Evolutionary conservation across 1,140 invertebrate species (phyloP).

Genomic region (Paramacrobiotus metropolitanus): DNA sequence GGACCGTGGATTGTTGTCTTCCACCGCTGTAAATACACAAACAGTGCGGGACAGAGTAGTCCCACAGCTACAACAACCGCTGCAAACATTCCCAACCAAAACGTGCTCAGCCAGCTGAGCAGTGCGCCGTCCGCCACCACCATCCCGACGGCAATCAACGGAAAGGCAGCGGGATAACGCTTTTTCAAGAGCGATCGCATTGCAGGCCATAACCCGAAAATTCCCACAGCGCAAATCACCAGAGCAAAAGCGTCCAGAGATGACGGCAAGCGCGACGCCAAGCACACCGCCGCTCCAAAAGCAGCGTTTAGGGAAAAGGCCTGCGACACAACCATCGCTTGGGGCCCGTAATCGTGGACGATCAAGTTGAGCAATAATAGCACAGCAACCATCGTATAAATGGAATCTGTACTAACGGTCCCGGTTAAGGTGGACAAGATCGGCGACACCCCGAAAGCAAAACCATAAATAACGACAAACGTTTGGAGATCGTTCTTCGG

Average conservation of each 20-base stretch:
- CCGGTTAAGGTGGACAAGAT: slow-evolving; percentile 80
- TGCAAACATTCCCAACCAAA: slow-evolving; percentile 25
- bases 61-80: slow-evolving; percentile 16
- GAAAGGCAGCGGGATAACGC: slow-evolving; percentile 13
- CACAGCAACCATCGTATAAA: slow-evolving; percentile 64
- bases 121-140: slow-evolving; percentile 14
- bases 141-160: slow-evolving; percentile 7
- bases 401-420: slow-evolving; percentile 85
- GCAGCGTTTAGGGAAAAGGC: slow-evolving; percentile 63
- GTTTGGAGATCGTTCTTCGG: not conserved
- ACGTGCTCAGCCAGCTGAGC: slow-evolving; percentile 14
- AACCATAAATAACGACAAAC: slow-evolving; percentile 23
- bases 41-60: slow-evolving; percentile 14
- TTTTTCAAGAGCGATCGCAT: slow-evolving; percentile 35
- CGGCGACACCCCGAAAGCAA: slow-evolving; percentile 63
- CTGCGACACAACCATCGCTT: slow-evolving; percentile 39
- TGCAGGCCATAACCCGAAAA: slow-evolving; percentile 67
- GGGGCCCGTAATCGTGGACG: slow-evolving; percentile 70
- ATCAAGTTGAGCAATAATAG: slow-evolving; percentile 67
- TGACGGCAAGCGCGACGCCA: slow-evolving; percentile 63
- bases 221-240: slow-evolving; percentile 53
- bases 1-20: slow-evolving; percentile 14
- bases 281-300: slow-evolving; percentile 71
- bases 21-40: slow-evolving; percentile 15
- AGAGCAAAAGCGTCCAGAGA: slow-evolving; percentile 64